Conservation (phyloP, 2,113 vertebrate genomes). For the Ammodytes dubius region DNA sequence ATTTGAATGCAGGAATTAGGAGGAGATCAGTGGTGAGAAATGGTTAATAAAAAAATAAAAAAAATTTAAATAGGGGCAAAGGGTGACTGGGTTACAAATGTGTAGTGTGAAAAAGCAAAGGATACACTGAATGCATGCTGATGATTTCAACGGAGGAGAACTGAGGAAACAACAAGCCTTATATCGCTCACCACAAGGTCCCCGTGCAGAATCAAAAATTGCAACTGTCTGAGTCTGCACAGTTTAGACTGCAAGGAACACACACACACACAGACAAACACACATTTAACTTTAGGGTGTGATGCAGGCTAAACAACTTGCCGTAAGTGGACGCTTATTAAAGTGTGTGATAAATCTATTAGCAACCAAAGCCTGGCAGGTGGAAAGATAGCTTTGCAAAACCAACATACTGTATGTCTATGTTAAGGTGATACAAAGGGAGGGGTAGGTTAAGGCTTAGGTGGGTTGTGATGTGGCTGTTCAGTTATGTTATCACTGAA, state of each 20-base stretch:
- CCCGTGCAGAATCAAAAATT: conserved; percentile 65
- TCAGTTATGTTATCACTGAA: conserved; percentile 34
- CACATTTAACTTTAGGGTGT: conserved; percentile 36
- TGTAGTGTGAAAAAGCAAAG: conserved; percentile 59
- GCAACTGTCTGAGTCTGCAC: conserved; percentile 72
- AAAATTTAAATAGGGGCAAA: conserved; percentile 36
- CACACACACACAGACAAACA: conserved; percentile 9
- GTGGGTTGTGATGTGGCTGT: conserved; percentile 24
- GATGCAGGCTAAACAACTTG: conserved; percentile 26
- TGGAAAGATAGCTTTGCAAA: conserved; percentile 46
- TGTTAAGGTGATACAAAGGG: background rate
- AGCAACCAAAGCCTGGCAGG: conserved; percentile 37
- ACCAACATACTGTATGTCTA: background rate
- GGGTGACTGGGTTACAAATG: conserved; percentile 67
- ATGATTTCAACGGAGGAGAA: conserved; percentile 68
- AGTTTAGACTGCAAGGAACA: conserved; percentile 41
- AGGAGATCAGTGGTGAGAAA: conserved; percentile 17
- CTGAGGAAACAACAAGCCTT: conserved; percentile 72
- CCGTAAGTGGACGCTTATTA: background rate
- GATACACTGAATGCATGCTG: conserved; percentile 72
- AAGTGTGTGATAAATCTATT: conserved; percentile 22
- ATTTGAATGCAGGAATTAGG: conserved; percentile 27
- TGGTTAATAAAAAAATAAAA: conserved; percentile 9
- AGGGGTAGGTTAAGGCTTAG: background rate
- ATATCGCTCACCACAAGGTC: conserved; percentile 77